Evolutionary conservation across 2,797 vertebrate genomes (phyloP), one percentile per base, ranked within the genome.

Genomic region (Synanceia verrucosa): DNA sequence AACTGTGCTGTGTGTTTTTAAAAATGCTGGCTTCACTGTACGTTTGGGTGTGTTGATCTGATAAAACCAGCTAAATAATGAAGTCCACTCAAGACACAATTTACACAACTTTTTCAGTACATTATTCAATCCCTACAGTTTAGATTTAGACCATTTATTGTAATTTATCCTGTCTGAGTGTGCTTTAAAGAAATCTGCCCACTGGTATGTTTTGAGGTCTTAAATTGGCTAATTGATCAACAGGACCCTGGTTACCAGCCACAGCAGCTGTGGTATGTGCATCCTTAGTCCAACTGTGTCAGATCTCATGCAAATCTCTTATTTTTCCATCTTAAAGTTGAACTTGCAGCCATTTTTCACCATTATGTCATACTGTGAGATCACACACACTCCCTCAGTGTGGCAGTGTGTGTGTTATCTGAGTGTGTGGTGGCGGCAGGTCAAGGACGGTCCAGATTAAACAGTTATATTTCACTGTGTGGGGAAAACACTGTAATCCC

Each of bases 381-480:
- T 56, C 34, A 36, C 16, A 36, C 24, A 26, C 64, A 19, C 63
- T 36, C 31, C 19, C 18, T 37, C 23, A 6, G n/a, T 37, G 39
- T 60, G 47, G 33, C 44, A 12, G 23, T 14, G 52, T 44, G 43
- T 44, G 19, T 44, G 18, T 55, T 31, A 60, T 64, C 66, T 80
- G 79, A 41, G 68, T 67, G 80, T 78, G 80, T 66, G 78, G 39
- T 36, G 11, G 47, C 52, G 74, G 73, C 81, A 26, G 84, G 75
- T 90, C 90, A 89, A 90, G 90, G 90, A 77, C 84, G 1, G 71
- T 71, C 58, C 86, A 87, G 87, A 84, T 91, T 90, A 90, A 66
- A 76, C 78, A 1, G 81, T 75, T 82, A 53, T 79, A 73, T 70
- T 67, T 75, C 60, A 56, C 65, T 47, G 76, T 64, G 71, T 80